Conservation (phyloP, 2,113 vertebrate genomes). For the Falcunculus frontatus region DNA sequence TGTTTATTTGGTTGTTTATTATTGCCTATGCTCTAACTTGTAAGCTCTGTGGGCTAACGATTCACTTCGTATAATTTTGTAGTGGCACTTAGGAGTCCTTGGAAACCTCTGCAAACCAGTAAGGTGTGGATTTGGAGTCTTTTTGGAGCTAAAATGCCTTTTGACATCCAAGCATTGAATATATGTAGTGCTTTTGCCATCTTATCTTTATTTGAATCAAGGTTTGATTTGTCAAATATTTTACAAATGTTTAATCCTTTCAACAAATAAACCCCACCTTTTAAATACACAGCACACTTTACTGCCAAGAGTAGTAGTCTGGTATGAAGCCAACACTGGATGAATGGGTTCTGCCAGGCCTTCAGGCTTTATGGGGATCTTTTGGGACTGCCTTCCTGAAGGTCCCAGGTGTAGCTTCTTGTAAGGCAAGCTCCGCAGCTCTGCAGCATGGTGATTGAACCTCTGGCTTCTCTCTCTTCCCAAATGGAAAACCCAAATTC, state of each 20-base stretch:
- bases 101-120: background rate
- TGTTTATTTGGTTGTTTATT: background rate
- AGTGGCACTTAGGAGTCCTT: background rate
- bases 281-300: background rate
- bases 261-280: background rate
- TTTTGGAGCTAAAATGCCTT: background rate
- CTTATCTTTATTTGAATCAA: background rate
- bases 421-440: background rate
- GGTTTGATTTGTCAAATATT: background rate
- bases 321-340: background rate
- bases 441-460: background rate
- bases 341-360: background rate
- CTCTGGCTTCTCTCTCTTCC: background rate
- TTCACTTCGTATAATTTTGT: background rate
- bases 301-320: background rate
- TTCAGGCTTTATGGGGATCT: background rate
- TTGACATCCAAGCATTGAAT: background rate
- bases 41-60: background rate
- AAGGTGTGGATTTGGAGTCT: background rate
- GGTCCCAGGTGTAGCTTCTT: background rate
- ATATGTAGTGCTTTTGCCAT: background rate
- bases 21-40: background rate
- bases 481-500: background rate
- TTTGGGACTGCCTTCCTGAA: background rate
- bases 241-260: conserved; percentile 1